These are phyloP conservation scores for Chorisops tibialis DNA, from an alignment of 2,888 invertebrate genomes.

Conservation along the genomic window DNA sequence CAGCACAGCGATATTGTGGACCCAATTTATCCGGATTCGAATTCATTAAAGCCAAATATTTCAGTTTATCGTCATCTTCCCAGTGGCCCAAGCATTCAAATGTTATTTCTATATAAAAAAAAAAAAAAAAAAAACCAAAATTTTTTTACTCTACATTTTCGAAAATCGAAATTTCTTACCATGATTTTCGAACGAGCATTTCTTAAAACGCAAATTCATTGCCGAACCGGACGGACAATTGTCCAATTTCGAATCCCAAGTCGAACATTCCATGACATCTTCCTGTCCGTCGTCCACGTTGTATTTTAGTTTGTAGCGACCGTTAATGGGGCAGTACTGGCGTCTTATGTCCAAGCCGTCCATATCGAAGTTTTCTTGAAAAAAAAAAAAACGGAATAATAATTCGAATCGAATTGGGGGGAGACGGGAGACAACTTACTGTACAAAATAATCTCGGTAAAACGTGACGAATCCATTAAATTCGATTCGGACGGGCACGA, in stretches of 20 bases:
- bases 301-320: conserved; percentile 60
- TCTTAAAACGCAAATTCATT: conserved; percentile 57
- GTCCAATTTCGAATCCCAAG: conserved; percentile 57
- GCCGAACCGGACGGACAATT: conserved; percentile 62
- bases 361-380: conserved; percentile 55
- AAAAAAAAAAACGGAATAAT: background rate
- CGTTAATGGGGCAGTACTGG: conserved; percentile 63
- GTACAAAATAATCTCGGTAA: conserved; percentile 57
- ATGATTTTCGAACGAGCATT: conserved; percentile 57
- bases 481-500: conserved; percentile 57
- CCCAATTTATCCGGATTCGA: conserved; percentile 50
- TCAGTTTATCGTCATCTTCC: conserved; percentile 57
- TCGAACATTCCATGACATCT: conserved; percentile 55
- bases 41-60: conserved; percentile 59
- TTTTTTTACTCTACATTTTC: background rate
- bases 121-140: background rate
- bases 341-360: conserved; percentile 54
- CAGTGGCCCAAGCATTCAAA: conserved; percentile 65
- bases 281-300: conserved; percentile 54
- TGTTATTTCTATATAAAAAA: conserved; percentile 53
- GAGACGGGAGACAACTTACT: conserved; percentile 53
- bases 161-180: conserved; percentile 49
- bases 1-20: conserved; percentile 61
- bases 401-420: background rate
- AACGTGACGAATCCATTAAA: conserved; percentile 37